A percentile compares a stretch with the other conserved stretches of the same genome.
These are phyloP conservation scores for Euplagia quadripunctaria DNA, from an alignment of 2,888 invertebrate genomes.

Conservation along the genomic window DNA sequence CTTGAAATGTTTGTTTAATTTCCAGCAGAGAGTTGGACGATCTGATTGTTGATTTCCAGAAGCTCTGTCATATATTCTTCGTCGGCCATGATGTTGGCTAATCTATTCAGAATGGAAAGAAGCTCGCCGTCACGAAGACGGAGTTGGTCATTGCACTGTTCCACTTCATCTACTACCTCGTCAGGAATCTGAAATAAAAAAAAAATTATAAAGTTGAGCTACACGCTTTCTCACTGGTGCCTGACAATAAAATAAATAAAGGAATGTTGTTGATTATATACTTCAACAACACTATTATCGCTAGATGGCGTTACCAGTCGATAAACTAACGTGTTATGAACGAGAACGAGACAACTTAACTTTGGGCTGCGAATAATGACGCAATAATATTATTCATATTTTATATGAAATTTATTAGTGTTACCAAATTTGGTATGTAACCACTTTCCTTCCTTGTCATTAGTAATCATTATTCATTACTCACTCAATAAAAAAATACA, in stretches of 20 bases:
- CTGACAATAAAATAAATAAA: not conserved
- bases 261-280: not conserved
- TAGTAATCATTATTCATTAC: not conserved
- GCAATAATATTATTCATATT: not conserved
- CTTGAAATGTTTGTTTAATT: constrained; percentile 51
- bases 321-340: not conserved
- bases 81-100: constrained; percentile 91
- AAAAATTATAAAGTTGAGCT: no score
- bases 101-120: constrained; percentile 88
- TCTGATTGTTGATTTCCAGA: constrained; percentile 91
- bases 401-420: no score
- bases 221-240: not conserved
- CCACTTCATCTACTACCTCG: constrained; percentile 88
- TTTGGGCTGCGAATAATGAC: not conserved
- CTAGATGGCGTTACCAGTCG: not conserved
- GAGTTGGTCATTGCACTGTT: constrained; percentile 92
- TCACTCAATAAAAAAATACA: no score
- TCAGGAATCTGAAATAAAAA: constrained; percentile 88
- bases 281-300: not conserved
- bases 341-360: not conserved
- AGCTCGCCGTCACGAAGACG: constrained; percentile 90
- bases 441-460: not conserved
- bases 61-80: constrained; percentile 92
- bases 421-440: no score
- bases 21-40: constrained; percentile 84